Evolutionary conservation across 2,113 vertebrate species (phyloP).

Genomic region (Tenrec ecaudatus): DNA sequence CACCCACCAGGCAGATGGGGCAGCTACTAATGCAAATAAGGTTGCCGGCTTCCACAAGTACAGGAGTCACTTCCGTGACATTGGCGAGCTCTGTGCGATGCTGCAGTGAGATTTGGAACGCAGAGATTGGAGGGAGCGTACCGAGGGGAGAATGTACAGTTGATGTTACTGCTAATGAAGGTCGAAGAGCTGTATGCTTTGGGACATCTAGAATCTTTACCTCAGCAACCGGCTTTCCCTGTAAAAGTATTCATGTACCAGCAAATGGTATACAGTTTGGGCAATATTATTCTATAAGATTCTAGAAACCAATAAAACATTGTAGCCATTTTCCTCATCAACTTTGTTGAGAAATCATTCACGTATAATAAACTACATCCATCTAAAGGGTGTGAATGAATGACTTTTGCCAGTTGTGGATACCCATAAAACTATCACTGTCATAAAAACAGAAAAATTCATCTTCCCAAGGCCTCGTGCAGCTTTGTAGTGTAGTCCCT

Average conservation of each 20-base stretch:
- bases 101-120: too few species aligned
- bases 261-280: slow-evolving; percentile 1
- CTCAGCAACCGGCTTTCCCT: too few species aligned
- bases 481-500: background rate
- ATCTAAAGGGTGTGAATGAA: background rate
- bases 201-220: too few species aligned
- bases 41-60: too few species aligned
- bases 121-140: too few species aligned
- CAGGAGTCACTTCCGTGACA: too few species aligned
- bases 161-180: too few species aligned
- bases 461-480: background rate
- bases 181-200: too few species aligned
- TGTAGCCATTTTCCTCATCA: background rate
- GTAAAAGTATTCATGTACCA: background rate
- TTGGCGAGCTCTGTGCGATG: too few species aligned
- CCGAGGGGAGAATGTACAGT: too few species aligned
- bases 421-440: background rate
- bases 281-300: background rate
- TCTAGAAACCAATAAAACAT: slow-evolving; percentile 24
- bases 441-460: background rate
- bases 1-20: too few species aligned
- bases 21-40: too few species aligned
- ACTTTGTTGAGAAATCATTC: slow-evolving; percentile 23
- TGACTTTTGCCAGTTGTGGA: background rate
- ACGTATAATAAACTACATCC: background rate